Evolutionary conservation across 64 coral and sea anemone species (phyloP), one percentile per base, ranked within the genome.

Genomic region (Anthopleura sola): DNA sequence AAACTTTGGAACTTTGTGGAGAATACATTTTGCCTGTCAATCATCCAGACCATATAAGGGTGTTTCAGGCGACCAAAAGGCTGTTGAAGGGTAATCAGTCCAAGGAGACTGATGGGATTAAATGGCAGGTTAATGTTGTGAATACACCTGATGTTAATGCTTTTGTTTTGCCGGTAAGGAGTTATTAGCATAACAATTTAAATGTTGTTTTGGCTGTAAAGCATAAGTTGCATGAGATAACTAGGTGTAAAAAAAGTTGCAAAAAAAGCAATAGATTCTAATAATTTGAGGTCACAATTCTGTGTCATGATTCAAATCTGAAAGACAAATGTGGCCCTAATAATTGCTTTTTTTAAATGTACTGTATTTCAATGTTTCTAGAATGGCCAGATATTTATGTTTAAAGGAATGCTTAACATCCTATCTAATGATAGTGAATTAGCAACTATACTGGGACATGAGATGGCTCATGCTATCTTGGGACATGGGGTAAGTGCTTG

Each of bases 351-450:
- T 44, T 44, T 3, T 24, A 7, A 24, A 24, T 62, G 20, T 2
- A 62, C 2, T 62, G 3, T 24, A 62, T 62, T 10, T 24, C 34
- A 36, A 55, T 58, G 9, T 32, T 38, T 83, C 26, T 80, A 98
- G 95, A 93, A 94, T 92, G 95, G 95, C 6, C 95, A 98, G 78
- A 94, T 98, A 18, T 98, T 98, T 87, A 79, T 98, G 40, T 98
- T 91, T 78, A 92, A 89, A 82, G 95, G 95, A 50, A 91, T 98
- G 86, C 74, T 98, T 37, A 83, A 84, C 33, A 37, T 91, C 36
- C 87, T 98, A 80, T 75, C 82, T 66, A 93, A 94, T 89, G 92
- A 94, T 37, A 62, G 92, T 60, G 86, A 90, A 32, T 79, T 98
- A n/a, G 92, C 95, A 9, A 89, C 89, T 17, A 88, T 98, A 53